Base-by-base conservation (phyloP, 2,888 invertebrate genomes). In the Meta bourneti region DNA sequence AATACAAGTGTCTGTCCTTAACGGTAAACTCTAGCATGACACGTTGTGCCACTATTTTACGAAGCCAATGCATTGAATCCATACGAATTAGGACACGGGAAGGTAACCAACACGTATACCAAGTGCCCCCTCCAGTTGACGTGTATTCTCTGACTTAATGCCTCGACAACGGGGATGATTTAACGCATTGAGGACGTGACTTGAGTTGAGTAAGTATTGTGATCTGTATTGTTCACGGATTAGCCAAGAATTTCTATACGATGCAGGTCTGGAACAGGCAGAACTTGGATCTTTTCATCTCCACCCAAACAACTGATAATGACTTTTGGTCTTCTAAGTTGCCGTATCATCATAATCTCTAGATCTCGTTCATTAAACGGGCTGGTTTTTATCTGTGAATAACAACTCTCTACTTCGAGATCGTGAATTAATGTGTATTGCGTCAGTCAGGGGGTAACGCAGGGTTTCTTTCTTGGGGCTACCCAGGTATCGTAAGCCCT, bases 101-200 rank as follows among this genome's bases (percentile, higher is more conserved):
- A 61, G 61, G 61, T 61, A 61, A 61, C 61, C 61, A 61, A 61
- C 61, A 61, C 61, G 61, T 61, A 61, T 61, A 61, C 61, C 61
- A 61, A 61, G 61, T 61, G 61, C 61, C 61, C 61, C 34, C 34
- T 34, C 34, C 34, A 34, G 61, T 61, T 61, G 61, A 61, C 61
- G 61, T 61, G 61, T 61, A 61, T 61, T 61, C 61, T 61, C 61
- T 5, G 61, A 61, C 61, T 61, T 11, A 61, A 9, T 61, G 61
- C 61, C 61, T 16, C 13, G 61, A 61, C 61, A 61, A 61, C 61
- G 61, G 61, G 61, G 16, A 61, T 61, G 61, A 61, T 61, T 61
- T 61, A 61, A 61, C 61, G 61, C 16, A 16, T 11, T 0, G 61
- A 16, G 16, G 11, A 61, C 61, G 61, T 61, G 61, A 61, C 61